Conservation (phyloP, 2,113 vertebrate species). For the Hyla sarda region DNA sequence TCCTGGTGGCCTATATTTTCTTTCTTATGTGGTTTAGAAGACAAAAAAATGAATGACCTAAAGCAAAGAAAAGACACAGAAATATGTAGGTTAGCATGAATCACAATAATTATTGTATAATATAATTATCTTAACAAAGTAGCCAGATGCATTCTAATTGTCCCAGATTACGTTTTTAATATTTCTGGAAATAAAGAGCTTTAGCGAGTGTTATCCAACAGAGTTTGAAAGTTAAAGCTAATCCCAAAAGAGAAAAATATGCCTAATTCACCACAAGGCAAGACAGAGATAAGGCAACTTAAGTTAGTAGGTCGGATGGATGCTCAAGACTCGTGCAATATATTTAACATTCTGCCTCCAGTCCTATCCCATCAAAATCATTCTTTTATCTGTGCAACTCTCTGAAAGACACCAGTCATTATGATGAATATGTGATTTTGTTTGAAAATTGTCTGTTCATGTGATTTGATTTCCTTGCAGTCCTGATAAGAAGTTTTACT, state of each 20-base stretch:
- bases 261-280: conserved; percentile 55
- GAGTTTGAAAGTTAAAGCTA: conserved; percentile 57
- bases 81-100: conserved; percentile 54
- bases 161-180: conserved; percentile 50
- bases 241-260: conserved; percentile 54
- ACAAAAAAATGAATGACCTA: conserved; percentile 49
- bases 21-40: conserved; percentile 28
- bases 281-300: conserved; percentile 53
- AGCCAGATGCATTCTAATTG: conserved; percentile 51
- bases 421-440: conserved; percentile 46
- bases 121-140: conserved; percentile 50
- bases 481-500: conserved; percentile 29
- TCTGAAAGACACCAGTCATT: conserved; percentile 51
- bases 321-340: conserved; percentile 37
- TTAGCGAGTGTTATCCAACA: conserved; percentile 58
- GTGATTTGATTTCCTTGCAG: conserved; percentile 46
- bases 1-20: conserved; percentile 30
- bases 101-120: conserved; percentile 45
- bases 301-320: conserved; percentile 49
- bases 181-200: conserved; percentile 55
- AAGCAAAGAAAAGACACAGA: conserved; percentile 39
- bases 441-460: conserved; percentile 37
- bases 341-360: conserved; percentile 47
- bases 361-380: conserved; percentile 53
- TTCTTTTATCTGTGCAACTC: conserved; percentile 51